phyloP scores from a whole-genome alignment of 2,888 invertebrate species.

The Tortrix viridana region DNA sequence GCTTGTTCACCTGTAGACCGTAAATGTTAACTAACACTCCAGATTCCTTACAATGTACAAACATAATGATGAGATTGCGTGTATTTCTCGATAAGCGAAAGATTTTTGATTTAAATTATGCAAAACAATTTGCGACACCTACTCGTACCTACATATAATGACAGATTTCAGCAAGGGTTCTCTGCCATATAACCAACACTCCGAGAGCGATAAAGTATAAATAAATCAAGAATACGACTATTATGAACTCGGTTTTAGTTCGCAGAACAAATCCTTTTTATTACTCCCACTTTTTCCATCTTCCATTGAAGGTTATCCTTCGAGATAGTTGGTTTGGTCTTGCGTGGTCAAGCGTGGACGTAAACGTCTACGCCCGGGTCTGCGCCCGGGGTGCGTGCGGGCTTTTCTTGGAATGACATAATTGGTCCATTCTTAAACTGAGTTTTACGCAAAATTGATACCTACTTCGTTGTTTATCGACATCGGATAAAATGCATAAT shows the following conservation, averaged over 20 bases:
- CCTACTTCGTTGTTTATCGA: slow-evolving; percentile 18
- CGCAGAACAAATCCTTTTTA: too few species aligned
- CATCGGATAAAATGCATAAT: slow-evolving; percentile 27
- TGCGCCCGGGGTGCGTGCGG: slow-evolving; percentile 4
- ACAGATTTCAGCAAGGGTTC: too few species aligned
- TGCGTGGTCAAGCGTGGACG: not conserved
- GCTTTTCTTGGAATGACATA: slow-evolving; percentile 28
- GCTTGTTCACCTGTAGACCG: too few species aligned
- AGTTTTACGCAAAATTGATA: slow-evolving; percentile 32
- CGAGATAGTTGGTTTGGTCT: not conserved
- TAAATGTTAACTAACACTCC: not conserved
- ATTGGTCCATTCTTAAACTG: slow-evolving; percentile 34
- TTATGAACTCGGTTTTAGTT: too few species aligned
- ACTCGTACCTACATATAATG: too few species aligned
- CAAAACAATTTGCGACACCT: slow-evolving; percentile 5
- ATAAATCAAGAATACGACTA: too few species aligned
- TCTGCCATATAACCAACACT: too few species aligned
- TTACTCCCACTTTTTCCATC: too few species aligned
- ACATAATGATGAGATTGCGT: not conserved
- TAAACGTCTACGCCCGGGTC: not conserved
- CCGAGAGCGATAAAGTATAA: too few species aligned
- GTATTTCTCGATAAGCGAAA: slow-evolving; percentile 1
- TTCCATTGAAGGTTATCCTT: not conserved
- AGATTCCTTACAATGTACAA: slow-evolving; percentile 12
- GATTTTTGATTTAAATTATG: slow-evolving; percentile 11